Conservation (phyloP, 2,113 vertebrate genomes). For the Ascaphus truei region DNA sequence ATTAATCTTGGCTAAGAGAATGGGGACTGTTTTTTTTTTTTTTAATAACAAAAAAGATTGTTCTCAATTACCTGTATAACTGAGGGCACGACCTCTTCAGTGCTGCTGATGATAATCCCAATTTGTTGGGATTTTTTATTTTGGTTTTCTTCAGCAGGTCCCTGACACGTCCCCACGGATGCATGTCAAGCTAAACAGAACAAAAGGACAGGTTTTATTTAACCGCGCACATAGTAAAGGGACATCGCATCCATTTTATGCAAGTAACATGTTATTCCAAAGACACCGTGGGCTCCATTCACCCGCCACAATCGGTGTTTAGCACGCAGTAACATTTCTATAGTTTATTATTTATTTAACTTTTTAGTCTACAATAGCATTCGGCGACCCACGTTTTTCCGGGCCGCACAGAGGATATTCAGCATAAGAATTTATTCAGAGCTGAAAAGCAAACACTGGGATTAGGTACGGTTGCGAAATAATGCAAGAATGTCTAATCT, state of each 20-base stretch:
- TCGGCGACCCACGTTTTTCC: too few relatives aligned
- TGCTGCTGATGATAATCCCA: slow-evolving; percentile 61
- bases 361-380: not conserved
- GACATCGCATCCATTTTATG: too few relatives aligned
- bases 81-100: slow-evolving; percentile 83
- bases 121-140: slow-evolving; percentile 61
- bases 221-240: too few relatives aligned
- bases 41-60: too few relatives aligned
- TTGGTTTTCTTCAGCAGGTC: slow-evolving; percentile 71
- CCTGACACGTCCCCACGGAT: slow-evolving; percentile 69
- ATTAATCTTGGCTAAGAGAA: too few relatives aligned
- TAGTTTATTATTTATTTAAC: not conserved
- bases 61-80: slow-evolving; percentile 76
- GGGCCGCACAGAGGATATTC: too few relatives aligned
- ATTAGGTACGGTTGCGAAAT: not conserved
- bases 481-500: not conserved
- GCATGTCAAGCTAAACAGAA: slow-evolving; percentile 55
- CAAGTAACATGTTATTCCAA: too few relatives aligned
- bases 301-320: too few relatives aligned
- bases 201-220: slow-evolving; percentile 26
- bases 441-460: not conserved
- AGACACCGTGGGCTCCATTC: too few relatives aligned
- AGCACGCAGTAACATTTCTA: not conserved
- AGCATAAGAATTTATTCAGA: not conserved
- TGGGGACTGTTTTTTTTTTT: too few relatives aligned